A percentile compares a stretch with the other conserved stretches of the same genome.
Evolutionary conservation across 2,797 vertebrate species (phyloP).

Genomic region (Hyperoplus immaculatus): DNA sequence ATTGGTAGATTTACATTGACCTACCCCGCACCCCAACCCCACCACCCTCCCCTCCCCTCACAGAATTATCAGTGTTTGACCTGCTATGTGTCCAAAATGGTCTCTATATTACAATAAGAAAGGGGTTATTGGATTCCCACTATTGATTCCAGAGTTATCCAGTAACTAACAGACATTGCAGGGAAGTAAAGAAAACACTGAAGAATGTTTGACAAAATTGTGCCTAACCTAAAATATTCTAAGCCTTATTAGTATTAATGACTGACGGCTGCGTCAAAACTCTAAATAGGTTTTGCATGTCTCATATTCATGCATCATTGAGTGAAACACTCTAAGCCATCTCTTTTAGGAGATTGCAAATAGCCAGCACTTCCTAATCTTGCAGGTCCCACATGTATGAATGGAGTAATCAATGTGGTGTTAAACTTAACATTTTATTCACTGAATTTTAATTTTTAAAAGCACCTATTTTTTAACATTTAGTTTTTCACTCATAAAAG

Average conservation of each 20-base stretch:
- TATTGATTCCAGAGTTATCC: background rate
- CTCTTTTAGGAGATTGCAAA: background rate
- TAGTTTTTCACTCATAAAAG: too few relatives aligned
- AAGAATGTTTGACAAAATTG: background rate
- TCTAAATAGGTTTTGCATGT: background rate
- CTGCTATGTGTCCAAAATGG: background rate
- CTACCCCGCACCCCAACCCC: too few relatives aligned
- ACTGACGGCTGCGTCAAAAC: background rate
- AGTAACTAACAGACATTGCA: background rate
- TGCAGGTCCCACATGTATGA: background rate
- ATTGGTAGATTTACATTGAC: too few relatives aligned
- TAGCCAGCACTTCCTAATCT: background rate
- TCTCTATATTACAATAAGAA: background rate
- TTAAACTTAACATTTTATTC: background rate
- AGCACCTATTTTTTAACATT: background rate
- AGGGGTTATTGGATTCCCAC: background rate
- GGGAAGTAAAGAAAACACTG: slow-evolving; percentile 24
- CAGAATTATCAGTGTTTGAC: background rate
- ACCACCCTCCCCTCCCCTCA: too few relatives aligned
- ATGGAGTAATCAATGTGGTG: background rate
- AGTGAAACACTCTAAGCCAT: background rate
- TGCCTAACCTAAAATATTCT: background rate
- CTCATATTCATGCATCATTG: background rate
- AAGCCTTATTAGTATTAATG: background rate
- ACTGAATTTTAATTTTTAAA: background rate